Base-by-base conservation (phyloP, 2,888 invertebrate species). In the Eilema sororculum region DNA sequence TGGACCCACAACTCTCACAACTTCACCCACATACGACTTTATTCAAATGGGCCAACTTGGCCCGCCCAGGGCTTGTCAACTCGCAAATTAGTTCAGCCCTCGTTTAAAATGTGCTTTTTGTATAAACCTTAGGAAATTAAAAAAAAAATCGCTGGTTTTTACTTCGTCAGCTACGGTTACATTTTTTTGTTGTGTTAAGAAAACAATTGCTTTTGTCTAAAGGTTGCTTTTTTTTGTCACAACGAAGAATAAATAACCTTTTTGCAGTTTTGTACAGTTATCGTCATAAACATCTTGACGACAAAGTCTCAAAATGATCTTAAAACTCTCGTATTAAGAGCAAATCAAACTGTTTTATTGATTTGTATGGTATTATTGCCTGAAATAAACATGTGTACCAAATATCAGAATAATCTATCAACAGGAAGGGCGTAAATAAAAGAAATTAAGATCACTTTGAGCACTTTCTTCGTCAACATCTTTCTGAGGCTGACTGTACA, bases 61-160 rank as follows among this genome's bases (percentile, higher is more conserved):
- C n/a, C 61, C 67, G 62, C 67, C 67, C 67, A 62, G 37, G 13
- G 52, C 62, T 56, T 62, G 67, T 68, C 30, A 16, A 20, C 12
- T 37, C 67, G n/a, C 22, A 68, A 68, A 68, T 68, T 68, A 62
- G 56, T 68, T 62, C 41, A 22, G 56, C 24, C 22, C 56, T 56
- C 33, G 52, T 68, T 68, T 62, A 41, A 25, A 28, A 22, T 46
- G 20, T 46, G 16, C 13, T 67, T 67, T 60, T 46, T 67, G 24
- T 25, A 8, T 10, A 41, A 62, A n/a, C 41, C 33, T n/a, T 41
- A 41, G 30, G 28, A 60, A n/a, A 30, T 60, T 60, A 58, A 25
- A 57, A 41, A 3, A 24, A 24, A 37, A 37, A 9, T 30, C n/a
- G 61, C 28, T 22, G 22, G 20, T 20, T 33, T 33, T 33, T 37